Conservation (phyloP, 2,113 vertebrate genomes). For the Myrmecophaga tridactyla region DNA sequence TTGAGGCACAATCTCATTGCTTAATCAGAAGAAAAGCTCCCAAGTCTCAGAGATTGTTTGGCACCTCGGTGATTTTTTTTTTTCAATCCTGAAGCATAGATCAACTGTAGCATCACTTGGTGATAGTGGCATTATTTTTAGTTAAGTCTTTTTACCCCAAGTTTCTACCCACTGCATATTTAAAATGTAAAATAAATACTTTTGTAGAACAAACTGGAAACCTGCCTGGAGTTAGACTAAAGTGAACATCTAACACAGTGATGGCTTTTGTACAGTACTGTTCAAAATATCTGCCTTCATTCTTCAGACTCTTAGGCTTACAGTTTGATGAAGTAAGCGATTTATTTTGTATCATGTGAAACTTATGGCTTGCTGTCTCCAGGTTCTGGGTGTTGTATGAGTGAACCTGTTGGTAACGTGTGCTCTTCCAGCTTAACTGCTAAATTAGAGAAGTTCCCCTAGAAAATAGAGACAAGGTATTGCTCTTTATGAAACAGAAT, state of each 20-base stretch:
- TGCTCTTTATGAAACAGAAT: not conserved
- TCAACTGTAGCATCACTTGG: conserved; percentile 66
- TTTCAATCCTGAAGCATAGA: conserved; percentile 68
- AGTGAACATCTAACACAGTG: not conserved
- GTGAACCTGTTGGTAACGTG: not conserved
- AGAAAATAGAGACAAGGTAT: not conserved
- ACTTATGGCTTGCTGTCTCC: not conserved
- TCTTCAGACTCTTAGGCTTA: not conserved
- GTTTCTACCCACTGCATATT: conserved; percentile 47
- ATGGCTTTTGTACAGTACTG: not conserved
- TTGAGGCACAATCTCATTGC: conserved; percentile 17
- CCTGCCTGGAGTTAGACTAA: not conserved
- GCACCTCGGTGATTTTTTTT: conserved; percentile 44
- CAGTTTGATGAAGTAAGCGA: not conserved
- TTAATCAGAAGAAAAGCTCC: conserved; percentile 63
- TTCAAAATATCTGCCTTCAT: conserved; percentile 15
- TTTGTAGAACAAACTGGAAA: not conserved
- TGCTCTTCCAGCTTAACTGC: not conserved
- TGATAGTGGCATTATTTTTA: conserved; percentile 75
- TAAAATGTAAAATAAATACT: conserved; percentile 41
- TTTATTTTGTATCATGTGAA: not conserved
- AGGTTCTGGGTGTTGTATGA: not conserved
- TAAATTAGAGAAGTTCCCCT: not conserved
- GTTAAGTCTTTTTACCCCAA: conserved; percentile 72
- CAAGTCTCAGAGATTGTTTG: conserved; percentile 48